These are phyloP conservation scores for Cepaea hortensis DNA, from an alignment of 2,888 invertebrate genomes.

Conservation along the genomic window DNA sequence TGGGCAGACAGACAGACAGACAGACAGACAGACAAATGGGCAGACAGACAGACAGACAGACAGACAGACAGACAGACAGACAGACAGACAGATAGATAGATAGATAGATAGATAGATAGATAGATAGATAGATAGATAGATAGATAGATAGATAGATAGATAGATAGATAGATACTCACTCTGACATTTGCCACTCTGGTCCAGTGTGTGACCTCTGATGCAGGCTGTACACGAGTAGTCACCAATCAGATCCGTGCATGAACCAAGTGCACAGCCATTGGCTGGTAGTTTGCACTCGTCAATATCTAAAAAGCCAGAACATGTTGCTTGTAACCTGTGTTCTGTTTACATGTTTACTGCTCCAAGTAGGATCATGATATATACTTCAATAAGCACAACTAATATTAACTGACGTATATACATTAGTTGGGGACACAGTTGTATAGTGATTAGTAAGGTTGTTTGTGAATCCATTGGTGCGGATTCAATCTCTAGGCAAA, in stretches of 20 bases:
- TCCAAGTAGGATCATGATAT: neutral
- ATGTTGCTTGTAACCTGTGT: too few species aligned
- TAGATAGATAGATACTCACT: slow-evolving; percentile 18
- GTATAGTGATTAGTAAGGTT: too few species aligned
- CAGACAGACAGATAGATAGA: neutral
- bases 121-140: neutral
- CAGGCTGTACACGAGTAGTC: slow-evolving; percentile 21
- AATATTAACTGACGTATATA: neutral
- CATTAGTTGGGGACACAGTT: too few species aligned
- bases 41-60: neutral
- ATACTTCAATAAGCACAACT: neutral
- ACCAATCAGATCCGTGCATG: slow-evolving; percentile 3
- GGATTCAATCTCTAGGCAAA: too few species aligned
- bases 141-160: too few species aligned
- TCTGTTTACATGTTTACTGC: too few species aligned
- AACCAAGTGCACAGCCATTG: neutral
- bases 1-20: neutral
- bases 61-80: too few species aligned
- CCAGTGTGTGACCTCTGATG: neutral
- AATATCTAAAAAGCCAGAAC: slow-evolving; percentile 5
- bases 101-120: neutral
- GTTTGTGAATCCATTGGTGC: too few species aligned
- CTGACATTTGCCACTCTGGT: slow-evolving; percentile 6
- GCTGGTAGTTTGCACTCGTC: slow-evolving; percentile 10
- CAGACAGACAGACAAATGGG: neutral